Base-by-base conservation (phyloP, 2,888 invertebrate species). In the Pristionchus mayeri region DNA sequence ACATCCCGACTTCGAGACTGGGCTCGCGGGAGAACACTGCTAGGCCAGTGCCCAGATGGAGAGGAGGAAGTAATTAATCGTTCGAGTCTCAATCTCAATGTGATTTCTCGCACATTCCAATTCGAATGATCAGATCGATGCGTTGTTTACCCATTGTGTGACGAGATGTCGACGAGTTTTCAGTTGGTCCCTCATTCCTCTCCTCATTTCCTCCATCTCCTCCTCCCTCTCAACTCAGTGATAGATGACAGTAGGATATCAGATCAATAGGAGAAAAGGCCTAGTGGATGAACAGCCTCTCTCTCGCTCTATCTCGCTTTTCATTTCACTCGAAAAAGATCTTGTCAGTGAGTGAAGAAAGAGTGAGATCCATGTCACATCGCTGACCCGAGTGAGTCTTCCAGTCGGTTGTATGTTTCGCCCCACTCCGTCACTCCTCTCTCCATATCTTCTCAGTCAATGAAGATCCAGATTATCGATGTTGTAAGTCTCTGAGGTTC, bases 241-340 rank as follows among this genome's bases (percentile, higher is more conserved):
- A 67, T 67, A 67, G 67, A 67, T 67, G 67, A 67, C 67, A 67
- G 67, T 37, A 34, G 34, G 37, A 34, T 67, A 67, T 67, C 67
- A 67, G 67, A 67, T 67, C 67, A 67, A 67, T 67, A 67, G 67
- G n/a, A n/a, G n/a, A n/a, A n/a, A n/a, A n/a, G n/a, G n/a, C n/a
- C n/a, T n/a, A 54, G 16, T 21, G 54, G n/a, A n/a, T 21, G 67
- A 67, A 67, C 40, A 40, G 50, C 76, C 76, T 50, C 44, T 34
- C 13, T 40, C 76, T 76, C 76, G 4, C 40, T 76, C 76, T 48
- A 21, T 11, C 27, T 40, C 40, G 24, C 30, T n/a, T n/a, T n/a
- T n/a, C n/a, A n/a, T n/a, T n/a, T n/a, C 11, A 57, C 27, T 27
- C 24, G 60, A 67, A 40, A 67, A 67, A 67, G 67, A 67, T 67